Base-by-base conservation (phyloP, 1,140 invertebrate species). In the Maconellicoccus hirsutus region DNA sequence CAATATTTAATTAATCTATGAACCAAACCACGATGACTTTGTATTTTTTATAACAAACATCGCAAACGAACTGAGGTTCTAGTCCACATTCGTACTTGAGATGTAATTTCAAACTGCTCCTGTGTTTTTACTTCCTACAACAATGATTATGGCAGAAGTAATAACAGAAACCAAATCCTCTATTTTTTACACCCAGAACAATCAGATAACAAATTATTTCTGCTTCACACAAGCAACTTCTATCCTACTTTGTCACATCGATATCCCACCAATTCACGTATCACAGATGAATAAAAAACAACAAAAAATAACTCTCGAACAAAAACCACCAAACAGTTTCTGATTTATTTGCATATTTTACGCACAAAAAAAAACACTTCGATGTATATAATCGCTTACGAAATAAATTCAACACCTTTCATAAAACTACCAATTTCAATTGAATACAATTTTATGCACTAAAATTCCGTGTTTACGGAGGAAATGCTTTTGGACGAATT, bases 91-190 rank as follows among this genome's bases (percentile, higher is more conserved):
- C 79, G 52, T 78, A 78, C 22, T 77, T 76, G 61, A 77, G 73
- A 72, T 81, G 80, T 12, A 76, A 74, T 52, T 74, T 74, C 8
- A 80, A 73, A 52, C 75, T 78, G 26, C 78, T 77, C 39, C 78
- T 80, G 19, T 78, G 77, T n/a, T 77, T 76, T 73, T 80, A 79
- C n/a, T 74, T 75, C 66, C 77, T 74, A 29, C 77, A 77, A 71
- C 79, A 80, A 21, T 74, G 29, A 19, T 71, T 66, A 14, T 70
- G 72, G 39, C 72, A 73, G 2, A 33, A 27, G 42, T 42, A 72
- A 38, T 38, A 25, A 22, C 12, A 6, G 42, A 52, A 8, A 38
- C 8, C 6, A 21, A 23, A 63, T 1, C n/a, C n/a, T 2, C 6
- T 4, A 52, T 52, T 8, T 52, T 52, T 33, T 6, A 3, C 29